These are phyloP conservation scores for Drosophila meridiana DNA, from an alignment of 2,888 invertebrate species.

Conservation along the genomic window DNA sequence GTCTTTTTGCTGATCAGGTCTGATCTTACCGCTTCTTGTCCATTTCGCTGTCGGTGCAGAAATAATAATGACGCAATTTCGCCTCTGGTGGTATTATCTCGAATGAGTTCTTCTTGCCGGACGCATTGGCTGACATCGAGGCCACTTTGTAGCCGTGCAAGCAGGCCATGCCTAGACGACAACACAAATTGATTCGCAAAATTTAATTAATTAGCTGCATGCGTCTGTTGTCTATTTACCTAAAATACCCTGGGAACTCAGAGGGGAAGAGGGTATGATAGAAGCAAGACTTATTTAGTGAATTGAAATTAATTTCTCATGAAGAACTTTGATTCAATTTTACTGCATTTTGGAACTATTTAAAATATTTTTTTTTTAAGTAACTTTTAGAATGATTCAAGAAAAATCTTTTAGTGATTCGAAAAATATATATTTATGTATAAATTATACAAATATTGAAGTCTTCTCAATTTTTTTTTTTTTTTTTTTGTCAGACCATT, in stretches of 20 bases:
- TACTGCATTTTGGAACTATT: too few relatives aligned
- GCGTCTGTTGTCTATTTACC: constrained; percentile 25
- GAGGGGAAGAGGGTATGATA: background rate
- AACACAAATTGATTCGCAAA: constrained; percentile 36
- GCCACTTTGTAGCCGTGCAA: constrained; percentile 93
- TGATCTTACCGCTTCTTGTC: constrained; percentile 93
- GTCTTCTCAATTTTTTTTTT: too few relatives aligned
- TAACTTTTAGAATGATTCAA: too few relatives aligned
- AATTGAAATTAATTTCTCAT: too few relatives aligned
- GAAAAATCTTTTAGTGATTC: too few relatives aligned
- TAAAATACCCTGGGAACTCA: constrained; percentile 3
- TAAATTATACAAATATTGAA: too few relatives aligned
- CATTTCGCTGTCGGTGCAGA: constrained; percentile 97
- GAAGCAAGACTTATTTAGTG: background rate
- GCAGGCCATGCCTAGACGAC: constrained; percentile 92
- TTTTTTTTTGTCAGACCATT: too few relatives aligned
- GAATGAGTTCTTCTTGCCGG: constrained; percentile 96
- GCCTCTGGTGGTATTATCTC: constrained; percentile 95
- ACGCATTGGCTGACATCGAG: constrained; percentile 91
- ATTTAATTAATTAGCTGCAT: constrained; percentile 59
- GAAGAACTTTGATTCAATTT: too few relatives aligned
- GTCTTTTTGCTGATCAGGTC: too few relatives aligned
- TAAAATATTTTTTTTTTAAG: too few relatives aligned
- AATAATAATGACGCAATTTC: constrained; percentile 94
- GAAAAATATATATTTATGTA: too few relatives aligned